phyloP scores from a whole-genome alignment of 2,797 vertebrate species.

The Dendrocincla tyrannina region DNA sequence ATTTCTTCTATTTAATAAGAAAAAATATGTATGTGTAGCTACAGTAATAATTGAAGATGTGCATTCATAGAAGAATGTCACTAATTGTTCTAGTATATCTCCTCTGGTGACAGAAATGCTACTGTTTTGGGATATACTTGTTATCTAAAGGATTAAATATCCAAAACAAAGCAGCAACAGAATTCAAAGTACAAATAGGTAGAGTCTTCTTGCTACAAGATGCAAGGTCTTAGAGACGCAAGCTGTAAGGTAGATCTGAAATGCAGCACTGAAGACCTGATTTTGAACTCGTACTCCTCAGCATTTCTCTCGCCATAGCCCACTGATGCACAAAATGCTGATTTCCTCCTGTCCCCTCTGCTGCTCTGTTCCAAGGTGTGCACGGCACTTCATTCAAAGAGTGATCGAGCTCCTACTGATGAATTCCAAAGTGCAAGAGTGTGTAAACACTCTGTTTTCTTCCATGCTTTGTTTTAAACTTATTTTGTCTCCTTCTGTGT shows the following conservation, averaged over 20 bases:
- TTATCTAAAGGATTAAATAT: not conserved
- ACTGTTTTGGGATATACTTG: not conserved
- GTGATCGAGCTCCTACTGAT: not conserved
- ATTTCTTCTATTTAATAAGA: not conserved
- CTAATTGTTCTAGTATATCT: not conserved
- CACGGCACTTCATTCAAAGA: not conserved
- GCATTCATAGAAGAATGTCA: not conserved
- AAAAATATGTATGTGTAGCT: not conserved
- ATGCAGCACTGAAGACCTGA: not conserved
- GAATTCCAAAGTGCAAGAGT: not conserved
- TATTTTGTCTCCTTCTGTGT: not conserved
- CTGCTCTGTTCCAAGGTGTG: not conserved
- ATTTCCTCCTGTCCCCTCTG: not conserved
- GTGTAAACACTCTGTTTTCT: not conserved
- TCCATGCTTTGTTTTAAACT: not conserved
- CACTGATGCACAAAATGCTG: not conserved
- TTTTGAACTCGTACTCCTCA: conserved; percentile 10
- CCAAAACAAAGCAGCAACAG: not conserved
- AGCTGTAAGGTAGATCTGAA: conserved; percentile 23
- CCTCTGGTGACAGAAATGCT: not conserved
- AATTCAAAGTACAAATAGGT: not conserved
- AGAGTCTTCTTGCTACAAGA: not conserved
- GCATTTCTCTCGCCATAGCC: conserved; percentile 26
- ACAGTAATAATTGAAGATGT: not conserved
- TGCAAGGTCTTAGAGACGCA: not conserved